phyloP scores from a whole-genome alignment of 2,888 invertebrate genomes.

The Salticus scenicus region DNA sequence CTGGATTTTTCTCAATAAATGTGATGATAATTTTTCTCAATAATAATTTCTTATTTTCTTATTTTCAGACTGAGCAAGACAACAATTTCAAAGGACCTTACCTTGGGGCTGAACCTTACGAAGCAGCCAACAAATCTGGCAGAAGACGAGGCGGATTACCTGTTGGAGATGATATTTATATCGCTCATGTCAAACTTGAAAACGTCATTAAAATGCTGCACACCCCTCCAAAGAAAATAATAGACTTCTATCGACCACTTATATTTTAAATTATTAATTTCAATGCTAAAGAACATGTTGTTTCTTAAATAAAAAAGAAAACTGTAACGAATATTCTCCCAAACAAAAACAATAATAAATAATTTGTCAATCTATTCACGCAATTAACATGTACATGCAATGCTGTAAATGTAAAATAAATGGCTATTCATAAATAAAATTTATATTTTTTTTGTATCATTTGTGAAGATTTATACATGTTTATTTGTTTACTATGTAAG shows the following conservation, averaged over 20 bases:
- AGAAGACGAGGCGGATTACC: constrained; percentile 72
- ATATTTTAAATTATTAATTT: constrained; percentile 55
- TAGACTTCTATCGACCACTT: constrained; percentile 57
- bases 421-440: no score
- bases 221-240: constrained; percentile 62
- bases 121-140: constrained; percentile 72
- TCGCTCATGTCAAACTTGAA: constrained; percentile 72
- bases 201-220: constrained; percentile 71
- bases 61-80: constrained; percentile 70
- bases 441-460: no score
- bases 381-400: no score
- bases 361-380: no score
- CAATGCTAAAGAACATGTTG: not conserved
- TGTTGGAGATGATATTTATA: constrained; percentile 73
- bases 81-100: constrained; percentile 72
- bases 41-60: no score
- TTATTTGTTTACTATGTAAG: no score
- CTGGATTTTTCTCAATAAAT: no score
- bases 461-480: no score
- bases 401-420: no score
- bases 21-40: no score
- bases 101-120: constrained; percentile 72
- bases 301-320: not conserved
- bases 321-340: no score
- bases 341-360: no score